Base-by-base conservation (phyloP, 2,888 invertebrate species). In the Chymomyza procnemis region DNA sequence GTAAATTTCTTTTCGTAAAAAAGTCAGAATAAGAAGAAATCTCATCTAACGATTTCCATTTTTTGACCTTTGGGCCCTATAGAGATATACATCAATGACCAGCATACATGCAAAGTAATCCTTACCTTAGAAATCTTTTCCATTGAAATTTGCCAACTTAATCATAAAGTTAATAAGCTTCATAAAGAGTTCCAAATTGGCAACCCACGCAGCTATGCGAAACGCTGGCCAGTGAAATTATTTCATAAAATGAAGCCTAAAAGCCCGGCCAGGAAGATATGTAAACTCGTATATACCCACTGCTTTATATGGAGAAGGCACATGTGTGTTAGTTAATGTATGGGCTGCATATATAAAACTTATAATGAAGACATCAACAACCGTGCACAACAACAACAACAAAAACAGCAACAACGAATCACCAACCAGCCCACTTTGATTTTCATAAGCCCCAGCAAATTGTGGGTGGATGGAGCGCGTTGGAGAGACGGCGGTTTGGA, bases 381-480 rank as follows among this genome's bases (percentile, higher is more conserved):
- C 71, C 67, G 34, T 12, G 34, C 6, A 56, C 64, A 67, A 64
- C 67, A 58, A 16, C 55, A 47, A 21, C 19, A 21, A 19, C 65
- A 56, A 61, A 61, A 57, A 65, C 60, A 61, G 22, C 73, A 70
- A 71, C 70, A 70, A 72, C 79, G 79, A 84, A 81, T 80, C 80
- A 83, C 85, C 82, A 67, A 78, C 80, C 85, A 85, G 85, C 85
- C 85, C 82, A 85, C 80, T 85, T 85, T 85, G 85, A 85, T 85
- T 82, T 82, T 85, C 78, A 80, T 85, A 50, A 18, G 50, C 50
- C 50, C 50, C 50, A 50, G 34, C 18, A 1, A 1, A 50, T 16
- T 19, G 50, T 50, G 16, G 50, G 50, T 8, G 50, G 50, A n/a
- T 8, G 50, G 50, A n/a, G 18, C 14, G 50, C 2, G 9, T 16